phyloP scores from a whole-genome alignment of 2,888 invertebrate species.

The Caenorhabditis drosophilae region DNA sequence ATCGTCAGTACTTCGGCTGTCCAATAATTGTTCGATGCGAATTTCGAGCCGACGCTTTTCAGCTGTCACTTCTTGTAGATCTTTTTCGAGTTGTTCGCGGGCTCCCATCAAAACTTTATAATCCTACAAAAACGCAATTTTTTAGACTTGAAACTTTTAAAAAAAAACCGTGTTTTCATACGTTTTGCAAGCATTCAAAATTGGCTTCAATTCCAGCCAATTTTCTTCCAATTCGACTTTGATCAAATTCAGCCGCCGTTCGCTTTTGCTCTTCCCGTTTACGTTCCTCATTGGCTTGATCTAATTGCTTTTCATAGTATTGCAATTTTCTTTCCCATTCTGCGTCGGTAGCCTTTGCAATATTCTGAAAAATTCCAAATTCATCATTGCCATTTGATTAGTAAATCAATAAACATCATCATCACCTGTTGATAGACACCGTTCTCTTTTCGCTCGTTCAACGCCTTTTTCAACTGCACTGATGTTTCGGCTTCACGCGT shows the following conservation, averaged over 20 bases:
- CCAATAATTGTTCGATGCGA: constrained; percentile 32
- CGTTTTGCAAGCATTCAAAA: constrained; percentile 37
- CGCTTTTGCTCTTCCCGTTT: constrained; percentile 38
- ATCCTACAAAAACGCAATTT: constrained; percentile 6
- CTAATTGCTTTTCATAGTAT: constrained; percentile 48
- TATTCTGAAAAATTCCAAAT: constrained; percentile 16
- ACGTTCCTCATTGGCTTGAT: constrained; percentile 33
- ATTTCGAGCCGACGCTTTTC: constrained; percentile 36
- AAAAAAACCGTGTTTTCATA: neutral
- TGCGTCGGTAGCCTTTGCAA: constrained; percentile 73
- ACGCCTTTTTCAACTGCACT: constrained; percentile 81
- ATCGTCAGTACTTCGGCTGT: constrained; percentile 36
- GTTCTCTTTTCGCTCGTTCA: constrained; percentile 50
- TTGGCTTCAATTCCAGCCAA: constrained; percentile 39
- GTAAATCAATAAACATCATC: no score
- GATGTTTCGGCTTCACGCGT: constrained; percentile 72
- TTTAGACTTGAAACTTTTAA: neutral
- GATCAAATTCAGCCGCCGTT: constrained; percentile 37
- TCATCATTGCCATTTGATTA: no score
- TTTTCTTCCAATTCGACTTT: constrained; percentile 26
- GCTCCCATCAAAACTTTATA: constrained; percentile 21
- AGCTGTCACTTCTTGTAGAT: constrained; percentile 22
- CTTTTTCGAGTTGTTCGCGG: constrained; percentile 18
- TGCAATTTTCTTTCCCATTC: constrained; percentile 84
- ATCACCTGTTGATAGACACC: constrained; percentile 33